Evolutionary conservation across 2,113 vertebrate species (phyloP).

Genomic region (Pachycephala philippinensis): DNA sequence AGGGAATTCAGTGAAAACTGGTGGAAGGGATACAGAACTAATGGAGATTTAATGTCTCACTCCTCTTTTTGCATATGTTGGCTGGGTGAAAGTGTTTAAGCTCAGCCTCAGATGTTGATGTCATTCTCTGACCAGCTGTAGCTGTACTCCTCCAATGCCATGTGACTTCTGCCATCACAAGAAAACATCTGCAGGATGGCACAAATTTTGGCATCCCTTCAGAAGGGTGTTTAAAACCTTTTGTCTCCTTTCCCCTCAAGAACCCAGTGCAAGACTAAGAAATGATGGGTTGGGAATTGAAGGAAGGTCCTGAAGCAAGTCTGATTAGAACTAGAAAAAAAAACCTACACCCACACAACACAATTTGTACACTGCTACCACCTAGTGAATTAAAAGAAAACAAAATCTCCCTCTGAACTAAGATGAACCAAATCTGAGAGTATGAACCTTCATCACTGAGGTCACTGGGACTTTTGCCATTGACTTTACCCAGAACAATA

Average conservation of each 20-base stretch:
- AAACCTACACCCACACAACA: background rate
- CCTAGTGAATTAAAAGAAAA: constrained; percentile 48
- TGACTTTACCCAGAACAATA: background rate
- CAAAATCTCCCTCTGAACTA: background rate
- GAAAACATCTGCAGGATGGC: background rate
- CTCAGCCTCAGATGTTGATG: background rate
- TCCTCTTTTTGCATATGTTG: background rate
- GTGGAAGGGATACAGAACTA: background rate
- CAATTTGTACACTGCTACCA: constrained; percentile 54
- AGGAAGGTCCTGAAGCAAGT: background rate
- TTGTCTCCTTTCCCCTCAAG: background rate
- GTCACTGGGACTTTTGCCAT: background rate
- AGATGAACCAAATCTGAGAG: background rate
- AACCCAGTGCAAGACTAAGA: background rate
- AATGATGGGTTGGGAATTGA: background rate
- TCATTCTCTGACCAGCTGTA: background rate
- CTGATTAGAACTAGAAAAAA: background rate
- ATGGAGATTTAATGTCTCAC: background rate
- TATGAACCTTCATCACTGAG: background rate
- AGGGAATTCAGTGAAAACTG: background rate
- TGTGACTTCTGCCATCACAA: background rate
- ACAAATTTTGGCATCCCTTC: background rate
- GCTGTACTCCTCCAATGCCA: background rate
- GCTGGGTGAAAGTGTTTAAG: background rate
- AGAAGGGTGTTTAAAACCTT: background rate